phyloP scores from a whole-genome alignment of 2,888 invertebrate genomes.

The Pterostichus madidus region DNA sequence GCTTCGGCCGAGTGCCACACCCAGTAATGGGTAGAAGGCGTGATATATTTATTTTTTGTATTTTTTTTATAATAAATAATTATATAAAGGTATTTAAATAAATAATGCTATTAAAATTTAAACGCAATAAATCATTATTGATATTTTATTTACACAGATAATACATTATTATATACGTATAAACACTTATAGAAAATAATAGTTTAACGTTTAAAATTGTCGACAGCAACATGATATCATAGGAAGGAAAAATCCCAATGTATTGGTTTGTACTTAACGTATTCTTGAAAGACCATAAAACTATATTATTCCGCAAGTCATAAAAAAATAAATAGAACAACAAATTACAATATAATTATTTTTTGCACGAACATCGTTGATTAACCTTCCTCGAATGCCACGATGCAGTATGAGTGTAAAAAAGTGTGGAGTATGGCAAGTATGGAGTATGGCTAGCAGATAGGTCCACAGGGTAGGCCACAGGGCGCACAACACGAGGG shows the following conservation, averaged over 20 bases:
- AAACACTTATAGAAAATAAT: slow-evolving; percentile 32
- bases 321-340: slow-evolving; percentile 36
- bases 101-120: not conserved
- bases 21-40: too few relatives aligned
- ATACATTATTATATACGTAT: slow-evolving; percentile 21
- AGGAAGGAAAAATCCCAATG: slow-evolving; percentile 44
- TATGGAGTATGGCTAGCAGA: slow-evolving; percentile 39
- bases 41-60: too few relatives aligned
- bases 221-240: slow-evolving; percentile 7
- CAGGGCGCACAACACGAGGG: not conserved
- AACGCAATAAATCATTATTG: slow-evolving; percentile 10
- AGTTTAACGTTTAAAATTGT: slow-evolving; percentile 17
- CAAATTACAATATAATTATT: slow-evolving; percentile 34
- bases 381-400: slow-evolving; percentile 74
- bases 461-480: slow-evolving; percentile 56
- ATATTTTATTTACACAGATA: slow-evolving; percentile 35
- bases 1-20: too few relatives aligned
- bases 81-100: too few relatives aligned
- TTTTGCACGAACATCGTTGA: slow-evolving; percentile 59
- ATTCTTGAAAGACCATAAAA: slow-evolving; percentile 52
- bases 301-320: slow-evolving; percentile 37
- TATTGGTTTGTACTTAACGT: slow-evolving; percentile 54
- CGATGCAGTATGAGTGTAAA: not conserved
- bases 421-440: slow-evolving; percentile 4
- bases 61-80: too few relatives aligned